Evolutionary conservation across 1,140 invertebrate genomes (phyloP), one percentile per base, ranked within the genome.

Genomic region (Scaptomyza hsui): DNA sequence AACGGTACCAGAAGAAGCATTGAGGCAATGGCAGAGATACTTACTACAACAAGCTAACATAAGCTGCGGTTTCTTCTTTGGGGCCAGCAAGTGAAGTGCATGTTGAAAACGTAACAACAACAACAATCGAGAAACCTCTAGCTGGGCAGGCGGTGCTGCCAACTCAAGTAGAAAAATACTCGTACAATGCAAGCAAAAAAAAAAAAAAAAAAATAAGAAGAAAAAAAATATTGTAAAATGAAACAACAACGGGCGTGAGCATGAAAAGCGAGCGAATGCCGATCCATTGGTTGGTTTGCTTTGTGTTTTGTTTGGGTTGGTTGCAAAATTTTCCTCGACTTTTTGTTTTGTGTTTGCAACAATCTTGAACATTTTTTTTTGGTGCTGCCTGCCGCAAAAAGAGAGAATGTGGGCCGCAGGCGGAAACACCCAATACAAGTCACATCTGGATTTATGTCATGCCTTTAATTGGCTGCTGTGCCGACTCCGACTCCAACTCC

Each of bases 391-490:
- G 52, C 49, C 21, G 47, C 13, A 44, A 19, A 51, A 56, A 52
- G 72, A 57, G 80, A 79, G 78, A 89, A 83, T 89, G 88, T 89
- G 86, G 86, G 86, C 86, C 88, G 81, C 81, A 89, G 80, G 86
- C 89, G 89, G 85, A 90, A 90, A 90, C 89, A 90, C 89, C 89
- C 89, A 90, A 90, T 90, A 90, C 89, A 90, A 90, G 89, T 90
- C 89, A 85, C 89, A 90, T 89, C 80, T 90, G 89, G 89, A 90
- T 90, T 90, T 90, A 90, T 90, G 89, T 90, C 89, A 86, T 89
- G 77, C 80, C 82, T 89, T 90, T 90, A 90, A 90, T 90, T 90
- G 89, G 89, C 89, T 90, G 89, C 83, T 80, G 78, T 85, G 77
- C 79, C 85, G 76, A 83, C 78, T 79, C 60, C 74, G 75, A 72